Conservation (phyloP, 2,113 vertebrate genomes). For the Nettapus auritus region DNA sequence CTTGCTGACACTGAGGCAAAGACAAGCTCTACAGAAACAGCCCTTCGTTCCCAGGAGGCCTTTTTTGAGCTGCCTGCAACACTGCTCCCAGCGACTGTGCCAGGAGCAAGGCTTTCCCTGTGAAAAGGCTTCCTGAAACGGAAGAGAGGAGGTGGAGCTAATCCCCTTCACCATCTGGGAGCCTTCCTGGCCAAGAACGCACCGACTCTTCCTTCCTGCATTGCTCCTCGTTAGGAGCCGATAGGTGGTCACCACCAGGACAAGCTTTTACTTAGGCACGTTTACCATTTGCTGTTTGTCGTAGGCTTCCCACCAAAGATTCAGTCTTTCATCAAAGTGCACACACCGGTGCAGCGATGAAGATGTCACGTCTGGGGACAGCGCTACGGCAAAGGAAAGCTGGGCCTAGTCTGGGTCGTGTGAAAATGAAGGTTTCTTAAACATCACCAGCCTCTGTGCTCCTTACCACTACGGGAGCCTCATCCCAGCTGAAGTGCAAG, state of each 20-base stretch:
- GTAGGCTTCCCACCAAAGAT: not conserved
- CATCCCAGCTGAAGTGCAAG: not conserved
- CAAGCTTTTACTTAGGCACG: not conserved
- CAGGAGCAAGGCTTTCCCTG: not conserved
- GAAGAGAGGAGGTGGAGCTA: not conserved
- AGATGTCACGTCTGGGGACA: not conserved
- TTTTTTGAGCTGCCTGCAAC: not conserved
- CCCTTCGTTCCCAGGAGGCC: not conserved
- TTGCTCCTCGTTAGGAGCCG: not conserved
- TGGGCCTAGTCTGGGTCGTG: not conserved
- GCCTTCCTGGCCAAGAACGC: not conserved
- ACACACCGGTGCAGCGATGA: not conserved
- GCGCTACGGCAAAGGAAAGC: not conserved
- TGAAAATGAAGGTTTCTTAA: not conserved
- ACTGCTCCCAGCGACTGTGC: not conserved
- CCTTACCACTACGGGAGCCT: not conserved
- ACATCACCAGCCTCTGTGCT: not conserved
- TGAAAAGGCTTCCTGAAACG: not conserved
- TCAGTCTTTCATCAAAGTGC: not conserved
- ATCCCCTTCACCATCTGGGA: slow-evolving; percentile 7
- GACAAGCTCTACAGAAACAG: not conserved
- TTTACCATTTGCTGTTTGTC: not conserved
- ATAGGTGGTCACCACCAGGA: not conserved
- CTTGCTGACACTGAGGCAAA: not conserved
- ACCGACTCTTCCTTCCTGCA: not conserved